A percentile compares a stretch with the other conserved stretches of the same genome.
Conservation (phyloP, 2,113 vertebrate genomes). For the Onychostruthus taczanowskii region DNA sequence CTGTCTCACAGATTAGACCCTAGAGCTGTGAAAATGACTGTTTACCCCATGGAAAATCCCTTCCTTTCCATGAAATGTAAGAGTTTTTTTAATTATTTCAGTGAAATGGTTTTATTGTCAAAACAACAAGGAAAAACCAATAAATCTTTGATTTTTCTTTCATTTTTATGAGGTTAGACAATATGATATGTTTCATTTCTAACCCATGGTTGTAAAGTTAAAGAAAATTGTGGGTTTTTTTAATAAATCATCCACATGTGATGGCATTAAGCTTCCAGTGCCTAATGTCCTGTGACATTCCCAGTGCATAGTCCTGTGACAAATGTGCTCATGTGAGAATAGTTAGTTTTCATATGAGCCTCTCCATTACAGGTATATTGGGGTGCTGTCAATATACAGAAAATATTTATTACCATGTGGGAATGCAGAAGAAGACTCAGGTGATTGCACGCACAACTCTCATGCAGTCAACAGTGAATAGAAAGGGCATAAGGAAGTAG, state of each 20-base stretch:
- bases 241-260: not conserved
- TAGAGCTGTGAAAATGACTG: not conserved
- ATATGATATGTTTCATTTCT: not conserved
- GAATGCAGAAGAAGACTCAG: not conserved
- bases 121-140: not conserved
- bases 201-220: not conserved
- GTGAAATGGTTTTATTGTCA: not conserved
- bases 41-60: not conserved
- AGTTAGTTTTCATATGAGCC: not conserved
- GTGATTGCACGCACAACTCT: rapidly evolving
- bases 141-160: not conserved
- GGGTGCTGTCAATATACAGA: not conserved
- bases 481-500: not conserved
- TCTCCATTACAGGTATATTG: not conserved
- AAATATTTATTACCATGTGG: not conserved
- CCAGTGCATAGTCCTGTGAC: not conserved
- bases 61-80: not conserved
- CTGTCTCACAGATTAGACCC: not conserved
- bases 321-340: not conserved
- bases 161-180: not conserved
- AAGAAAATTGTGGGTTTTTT: not conserved
- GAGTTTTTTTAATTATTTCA: not conserved
- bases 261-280: not conserved
- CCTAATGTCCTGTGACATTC: not conserved
- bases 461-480: not conserved